Evolutionary conservation across 2,797 vertebrate species (phyloP), one percentile per base, ranked within the genome.

Genomic region (Takifugu ocellatus): DNA sequence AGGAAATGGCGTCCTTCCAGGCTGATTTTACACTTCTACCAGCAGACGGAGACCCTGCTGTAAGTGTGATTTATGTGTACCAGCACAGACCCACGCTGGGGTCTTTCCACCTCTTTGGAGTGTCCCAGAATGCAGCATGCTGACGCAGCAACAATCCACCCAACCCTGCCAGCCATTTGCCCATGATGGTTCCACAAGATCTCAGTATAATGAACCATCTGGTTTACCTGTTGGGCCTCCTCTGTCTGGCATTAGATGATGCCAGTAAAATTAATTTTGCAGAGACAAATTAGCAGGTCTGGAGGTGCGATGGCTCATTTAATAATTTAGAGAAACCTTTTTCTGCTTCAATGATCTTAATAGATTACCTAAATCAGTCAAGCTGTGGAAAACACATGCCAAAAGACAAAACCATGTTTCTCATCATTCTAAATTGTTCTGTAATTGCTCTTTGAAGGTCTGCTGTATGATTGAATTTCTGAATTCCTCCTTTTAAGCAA

Each of bases 21-120:
- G 11, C 36, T 39, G 36, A 39, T 17, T 75, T 74, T 69, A 59
- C 71, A 79, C 64, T 7, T 78, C 66, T 48, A 59, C 70, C 45
- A 53, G 48, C 56, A 65, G 72, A 54, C 59, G 31, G 7, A 9
- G 62, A 44, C 16, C 61, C 61, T 54, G 58, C 49, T 14, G 58
- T 42, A 54, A 12, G 55, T 33, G 53, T 54, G 68, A 46, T 12
- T 33, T 49, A 78, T 65, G n/a, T 46, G 27, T 11, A 3, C 51
- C 33, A 45, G 5, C 15, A 8, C 31, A 44, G n/a, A 39, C 11
- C 36, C 36, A 5, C 36, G 36, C 36, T 39, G 11, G 11, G 12
- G 36, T 14, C 31, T 9, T 33, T 33, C 8, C 31, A 5, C 31
- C 31, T 9, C 27, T 29, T 29, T 29, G 27, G 27, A 29, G 27